These are phyloP conservation scores for Conomelus anceps DNA, from an alignment of 2,888 invertebrate genomes.

Conservation along the genomic window DNA sequence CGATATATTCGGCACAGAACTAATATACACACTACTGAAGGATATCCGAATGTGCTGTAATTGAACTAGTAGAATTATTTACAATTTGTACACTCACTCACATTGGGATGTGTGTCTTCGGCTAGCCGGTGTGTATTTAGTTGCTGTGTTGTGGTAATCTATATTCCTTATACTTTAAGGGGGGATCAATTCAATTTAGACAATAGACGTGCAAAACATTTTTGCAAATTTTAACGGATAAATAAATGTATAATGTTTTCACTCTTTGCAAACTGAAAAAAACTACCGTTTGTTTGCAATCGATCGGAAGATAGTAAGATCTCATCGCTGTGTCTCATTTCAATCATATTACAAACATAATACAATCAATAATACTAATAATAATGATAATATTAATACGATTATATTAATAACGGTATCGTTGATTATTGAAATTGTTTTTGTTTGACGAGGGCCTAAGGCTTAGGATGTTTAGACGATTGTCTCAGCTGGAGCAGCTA, in stretches of 20 bases:
- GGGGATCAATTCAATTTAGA: constrained; percentile 14
- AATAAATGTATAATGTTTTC: constrained; percentile 2
- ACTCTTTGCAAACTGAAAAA: constrained; percentile 1
- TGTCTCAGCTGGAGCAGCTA: background rate
- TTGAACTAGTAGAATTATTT: background rate
- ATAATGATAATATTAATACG: background rate
- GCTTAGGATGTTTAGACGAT: background rate
- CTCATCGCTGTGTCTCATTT: constrained; percentile 1
- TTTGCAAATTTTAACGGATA: constrained; percentile 1
- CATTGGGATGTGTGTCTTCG: background rate
- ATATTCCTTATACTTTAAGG: constrained; percentile 7
- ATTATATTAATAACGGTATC: background rate
- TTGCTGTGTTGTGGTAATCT: background rate
- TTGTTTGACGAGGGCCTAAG: constrained; percentile 4
- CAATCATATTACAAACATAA: background rate
- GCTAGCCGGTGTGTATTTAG: background rate
- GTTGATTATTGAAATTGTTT: constrained; percentile 2
- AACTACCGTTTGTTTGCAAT: background rate
- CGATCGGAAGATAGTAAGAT: background rate
- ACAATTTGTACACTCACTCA: background rate
- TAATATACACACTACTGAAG: background rate
- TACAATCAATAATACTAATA: background rate
- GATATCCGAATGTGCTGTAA: background rate
- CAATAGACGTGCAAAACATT: constrained; percentile 7
- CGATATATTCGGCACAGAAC: constrained; percentile 6